phyloP scores from a whole-genome alignment of 2,797 vertebrate species.

The Coranthus polyacanthus region DNA sequence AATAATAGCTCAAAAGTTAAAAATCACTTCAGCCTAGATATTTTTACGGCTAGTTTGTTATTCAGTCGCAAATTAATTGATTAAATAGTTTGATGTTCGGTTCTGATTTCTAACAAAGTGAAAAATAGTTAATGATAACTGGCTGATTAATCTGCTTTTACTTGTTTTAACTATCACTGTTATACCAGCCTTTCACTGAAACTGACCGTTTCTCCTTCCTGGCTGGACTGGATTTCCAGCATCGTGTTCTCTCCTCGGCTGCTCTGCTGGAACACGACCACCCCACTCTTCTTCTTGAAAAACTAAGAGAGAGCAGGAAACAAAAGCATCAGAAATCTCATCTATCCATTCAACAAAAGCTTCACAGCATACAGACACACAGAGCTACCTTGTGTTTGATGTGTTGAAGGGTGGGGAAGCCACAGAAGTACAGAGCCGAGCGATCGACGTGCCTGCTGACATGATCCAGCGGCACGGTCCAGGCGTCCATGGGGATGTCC shows the following conservation, averaged over 20 bases:
- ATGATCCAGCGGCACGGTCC: constrained; percentile 88
- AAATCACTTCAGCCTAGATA: no score
- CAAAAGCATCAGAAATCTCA: not conserved
- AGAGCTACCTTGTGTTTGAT: constrained; percentile 92
- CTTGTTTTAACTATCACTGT: no score
- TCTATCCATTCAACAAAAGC: not conserved
- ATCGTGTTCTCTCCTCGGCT: constrained; percentile 98
- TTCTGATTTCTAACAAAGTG: no score
- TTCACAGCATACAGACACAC: not conserved
- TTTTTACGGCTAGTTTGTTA: no score
- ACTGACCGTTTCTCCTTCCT: constrained; percentile 85
- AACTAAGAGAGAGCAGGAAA: constrained; percentile 82
- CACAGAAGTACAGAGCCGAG: constrained; percentile 93
- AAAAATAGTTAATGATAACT: no score
- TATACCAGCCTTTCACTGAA: no score
- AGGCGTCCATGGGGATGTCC: constrained; percentile 92
- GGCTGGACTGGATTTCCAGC: constrained; percentile 86
- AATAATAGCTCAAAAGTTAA: no score
- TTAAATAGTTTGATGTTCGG: no score
- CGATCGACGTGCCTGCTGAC: constrained; percentile 87
- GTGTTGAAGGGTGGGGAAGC: constrained; percentile 96
- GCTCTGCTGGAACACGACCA: constrained; percentile 97
- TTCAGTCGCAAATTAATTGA: no score
- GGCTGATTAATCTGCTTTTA: no score
- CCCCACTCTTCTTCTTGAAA: constrained; percentile 92